Conservation (phyloP, 2,797 vertebrate genomes). For the Hydrocynus forskahlii region DNA sequence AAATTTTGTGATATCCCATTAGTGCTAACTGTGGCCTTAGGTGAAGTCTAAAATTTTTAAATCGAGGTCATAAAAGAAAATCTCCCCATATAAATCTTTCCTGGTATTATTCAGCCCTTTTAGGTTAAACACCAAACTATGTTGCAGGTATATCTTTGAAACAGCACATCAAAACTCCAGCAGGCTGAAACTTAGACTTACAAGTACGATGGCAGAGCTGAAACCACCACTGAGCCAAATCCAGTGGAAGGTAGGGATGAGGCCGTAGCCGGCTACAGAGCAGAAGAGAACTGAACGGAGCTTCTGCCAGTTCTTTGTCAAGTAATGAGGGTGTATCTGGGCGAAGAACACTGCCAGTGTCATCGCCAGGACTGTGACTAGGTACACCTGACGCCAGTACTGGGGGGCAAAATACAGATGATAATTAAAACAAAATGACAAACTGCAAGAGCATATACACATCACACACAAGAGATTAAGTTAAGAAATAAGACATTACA, state of each 20-base stretch:
- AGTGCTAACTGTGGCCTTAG: too few species aligned
- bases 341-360: conserved; percentile 94
- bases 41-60: too few species aligned
- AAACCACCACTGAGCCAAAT: conserved; percentile 90
- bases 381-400: conserved; percentile 96
- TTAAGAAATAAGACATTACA: neutral
- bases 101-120: too few species aligned
- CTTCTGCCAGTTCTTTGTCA: conserved; percentile 91
- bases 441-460: neutral
- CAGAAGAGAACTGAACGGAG: conserved; percentile 91
- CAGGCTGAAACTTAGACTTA: conserved; percentile 54
- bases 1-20: too few species aligned
- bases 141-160: neutral
- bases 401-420: conserved; percentile 56
- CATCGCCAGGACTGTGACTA: conserved; percentile 93
- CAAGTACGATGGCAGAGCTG: conserved; percentile 88
- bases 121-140: too few species aligned
- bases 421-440: neutral
- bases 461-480: neutral
- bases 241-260: conserved; percentile 93
- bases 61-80: too few species aligned
- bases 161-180: neutral
- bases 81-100: too few species aligned
- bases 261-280: conserved; percentile 87
- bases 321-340: conserved; percentile 94